Percentiles rank a stretch among this genome's conserved stretches.
Evolutionary conservation across 1,140 invertebrate genomes (phyloP).

Genomic region (Pemphigus obesinymphae): DNA sequence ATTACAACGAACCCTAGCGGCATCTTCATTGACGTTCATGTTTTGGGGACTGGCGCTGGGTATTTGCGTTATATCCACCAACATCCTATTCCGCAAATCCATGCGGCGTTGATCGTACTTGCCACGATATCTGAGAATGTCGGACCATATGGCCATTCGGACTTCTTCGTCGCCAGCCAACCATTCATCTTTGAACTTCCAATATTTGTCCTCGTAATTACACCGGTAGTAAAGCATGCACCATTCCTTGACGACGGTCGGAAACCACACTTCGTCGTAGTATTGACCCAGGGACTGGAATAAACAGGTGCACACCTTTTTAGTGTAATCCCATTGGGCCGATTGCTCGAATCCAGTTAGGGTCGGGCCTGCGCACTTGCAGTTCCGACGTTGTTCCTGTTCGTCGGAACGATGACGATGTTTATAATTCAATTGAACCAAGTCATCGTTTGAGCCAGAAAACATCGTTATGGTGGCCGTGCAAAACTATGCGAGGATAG

Average conservation of each 20-base stretch:
- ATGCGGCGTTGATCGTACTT: neutral
- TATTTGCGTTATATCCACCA: neutral
- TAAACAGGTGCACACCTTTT: neutral
- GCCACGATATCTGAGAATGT: neutral
- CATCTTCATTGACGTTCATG: neutral
- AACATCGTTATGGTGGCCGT: no score
- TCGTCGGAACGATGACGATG: no score
- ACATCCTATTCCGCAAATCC: neutral
- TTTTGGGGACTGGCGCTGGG: neutral
- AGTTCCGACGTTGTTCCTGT: no score
- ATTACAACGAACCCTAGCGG: neutral
- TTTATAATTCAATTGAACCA: no score
- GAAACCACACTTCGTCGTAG: conserved; percentile 12
- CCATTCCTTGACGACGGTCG: conserved; percentile 14
- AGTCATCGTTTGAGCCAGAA: no score
- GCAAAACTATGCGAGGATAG: no score
- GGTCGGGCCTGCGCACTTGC: no score
- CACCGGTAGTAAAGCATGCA: neutral
- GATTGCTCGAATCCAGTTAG: no score
- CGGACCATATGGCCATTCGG: neutral
- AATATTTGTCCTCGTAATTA: neutral
- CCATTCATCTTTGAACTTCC: neutral
- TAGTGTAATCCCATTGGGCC: no score
- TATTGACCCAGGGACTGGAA: neutral
- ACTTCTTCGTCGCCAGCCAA: conserved; percentile 18